Base-by-base conservation (phyloP, 2,888 invertebrate genomes). In the Pachydiplax longipennis region DNA sequence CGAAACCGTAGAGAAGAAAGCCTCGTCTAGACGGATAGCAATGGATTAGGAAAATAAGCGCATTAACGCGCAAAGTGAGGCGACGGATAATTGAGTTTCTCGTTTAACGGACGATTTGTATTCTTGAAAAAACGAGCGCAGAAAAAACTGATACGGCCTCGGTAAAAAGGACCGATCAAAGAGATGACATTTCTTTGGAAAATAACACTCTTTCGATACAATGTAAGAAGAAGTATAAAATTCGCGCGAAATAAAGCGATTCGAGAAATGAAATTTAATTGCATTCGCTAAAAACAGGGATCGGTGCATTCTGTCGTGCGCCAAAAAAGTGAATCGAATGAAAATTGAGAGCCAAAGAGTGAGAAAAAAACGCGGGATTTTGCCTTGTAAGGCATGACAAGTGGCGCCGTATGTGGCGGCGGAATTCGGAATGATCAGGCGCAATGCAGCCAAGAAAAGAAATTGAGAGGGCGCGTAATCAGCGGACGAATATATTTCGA, bases 361-460 rank as follows among this genome's bases (percentile, higher is more conserved):
- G 6, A 82, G 53, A 15, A 58, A 53, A 58, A 58, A 83, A 53
- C 82, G 82, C 48, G 25, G 53, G 15, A 35, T 35, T 61, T 18
- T 53, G 31, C 31, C 87, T 61, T 58, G 58, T 2, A 83, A 35
- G 87, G 61, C 61, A 37, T 13, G 87, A 87, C 87, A 87, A 61
- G 87, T 87, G 61, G 87, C 87, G 87, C 87, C 87, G 35, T 31
- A 65, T 87, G 87, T 48, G 61, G 61, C 61, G 87, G 87, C 61
- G 61, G 87, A 87, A 87, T 61, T 61, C 87, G 87, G 87, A 87
- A 87, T 87, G 87, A 87, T 61, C 61, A 87, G 87, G 87, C 61
- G 87, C 87, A 87, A 87, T 87, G 87, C 87, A 87, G 87, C 87
- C 87, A 37, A n/a, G 58, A 35, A 15, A 25, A 31, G 58, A 65